These are phyloP conservation scores for Denticeps clupeoides DNA, from an alignment of 2,797 vertebrate genomes.

Conservation along the genomic window DNA sequence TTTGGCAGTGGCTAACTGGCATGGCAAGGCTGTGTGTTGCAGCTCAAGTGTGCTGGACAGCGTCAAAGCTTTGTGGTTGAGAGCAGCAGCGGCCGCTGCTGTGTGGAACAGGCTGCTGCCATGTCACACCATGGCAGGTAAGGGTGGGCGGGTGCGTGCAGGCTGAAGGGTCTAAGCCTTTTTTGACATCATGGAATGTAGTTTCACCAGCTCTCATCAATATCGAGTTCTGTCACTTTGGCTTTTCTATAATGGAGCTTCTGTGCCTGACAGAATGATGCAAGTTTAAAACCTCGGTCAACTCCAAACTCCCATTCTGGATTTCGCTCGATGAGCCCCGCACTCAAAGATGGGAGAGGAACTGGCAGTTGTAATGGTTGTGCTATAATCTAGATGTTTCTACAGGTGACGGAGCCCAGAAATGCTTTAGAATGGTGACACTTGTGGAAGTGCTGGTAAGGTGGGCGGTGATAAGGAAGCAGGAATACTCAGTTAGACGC, in stretches of 20 bases:
- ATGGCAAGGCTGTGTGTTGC: conserved; percentile 27
- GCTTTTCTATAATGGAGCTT: too few relatives aligned
- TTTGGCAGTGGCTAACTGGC: conserved; percentile 49
- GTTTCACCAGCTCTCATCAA: too few relatives aligned
- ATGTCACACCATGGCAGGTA: conserved; percentile 17
- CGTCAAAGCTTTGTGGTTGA: too few relatives aligned
- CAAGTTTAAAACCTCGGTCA: too few relatives aligned
- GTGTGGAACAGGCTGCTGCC: neutral
- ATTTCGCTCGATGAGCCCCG: too few relatives aligned
- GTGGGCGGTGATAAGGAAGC: conserved; percentile 15
- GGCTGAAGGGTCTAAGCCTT: too few relatives aligned
- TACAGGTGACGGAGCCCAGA: conserved; percentile 28
- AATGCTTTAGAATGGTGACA: conserved; percentile 37
- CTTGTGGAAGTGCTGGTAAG: too few relatives aligned
- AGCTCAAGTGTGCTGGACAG: neutral
- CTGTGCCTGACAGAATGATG: too few relatives aligned
- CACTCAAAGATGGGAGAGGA: too few relatives aligned
- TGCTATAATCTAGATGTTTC: conserved; percentile 50
- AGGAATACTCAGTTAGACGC: conserved; percentile 18
- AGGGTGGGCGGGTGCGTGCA: neutral
- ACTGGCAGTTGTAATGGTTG: conserved; percentile 65
- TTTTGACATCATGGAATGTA: neutral
- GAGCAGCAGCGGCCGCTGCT: neutral
- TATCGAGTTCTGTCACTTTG: too few relatives aligned
- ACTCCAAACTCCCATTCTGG: too few relatives aligned